Evolutionary conservation across 2,113 vertebrate genomes (phyloP), one percentile per base, ranked within the genome.

Genomic region (Murina feae): DNA sequence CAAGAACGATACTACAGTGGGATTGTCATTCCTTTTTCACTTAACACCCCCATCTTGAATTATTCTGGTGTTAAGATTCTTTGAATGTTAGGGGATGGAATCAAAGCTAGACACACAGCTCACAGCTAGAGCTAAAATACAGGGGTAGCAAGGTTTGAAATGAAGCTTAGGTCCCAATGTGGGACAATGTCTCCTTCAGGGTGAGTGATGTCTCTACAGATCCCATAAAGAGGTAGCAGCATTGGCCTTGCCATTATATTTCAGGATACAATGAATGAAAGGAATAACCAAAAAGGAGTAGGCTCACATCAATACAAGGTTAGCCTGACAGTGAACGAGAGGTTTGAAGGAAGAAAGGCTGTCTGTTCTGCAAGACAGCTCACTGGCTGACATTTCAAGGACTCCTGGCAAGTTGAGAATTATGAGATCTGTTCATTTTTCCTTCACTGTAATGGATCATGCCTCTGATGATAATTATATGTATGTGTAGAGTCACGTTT

Each of bases 341-440:
- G 51, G 49, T 55, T 81, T 35, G 47, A 95, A 91, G 68, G 75
- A 89, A 94, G 82, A 78, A 23, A 75, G 42, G 69, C 9, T 37
- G 49, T 30, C 69, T 94, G 23, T 83, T 90, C 85, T 85, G 63
- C 35, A 92, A 86, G 71, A 91, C 10, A 18, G 83, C 79, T 95
- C 88, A 74, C 91, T 87, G 89, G 82, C 90, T 95, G 69, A 83
- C 85, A 85, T 89, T 93, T 94, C 91, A 90, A 96, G 89, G 91
- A 92, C 60, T 60, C 51, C 83, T 82, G 90, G 89, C 49, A 81
- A 90, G 85, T 63, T 65, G 53, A 93, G 87, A 88, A 85, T 82
- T 68, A 92, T 25, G 74, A 89, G 49, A 71, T 96, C 53, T 86
- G 80, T 87, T 96, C 66, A 51, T 74, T 93, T 95, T 79, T 85